These are phyloP conservation scores for Archaeoteleia sp. DNA, from an alignment of 2,888 invertebrate species.

Conservation along the genomic window DNA sequence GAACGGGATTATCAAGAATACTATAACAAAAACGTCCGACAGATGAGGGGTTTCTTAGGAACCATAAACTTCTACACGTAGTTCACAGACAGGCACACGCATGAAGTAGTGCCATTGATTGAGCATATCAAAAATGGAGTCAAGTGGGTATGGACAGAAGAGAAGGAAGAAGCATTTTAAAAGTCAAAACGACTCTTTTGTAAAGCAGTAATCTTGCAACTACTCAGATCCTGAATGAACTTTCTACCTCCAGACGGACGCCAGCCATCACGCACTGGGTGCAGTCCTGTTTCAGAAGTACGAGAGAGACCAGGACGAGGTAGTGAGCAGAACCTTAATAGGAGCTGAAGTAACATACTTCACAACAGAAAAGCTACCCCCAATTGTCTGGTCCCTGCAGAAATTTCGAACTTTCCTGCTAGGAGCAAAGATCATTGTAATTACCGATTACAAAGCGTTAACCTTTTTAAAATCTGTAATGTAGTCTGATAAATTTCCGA, in stretches of 20 bases:
- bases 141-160: background rate
- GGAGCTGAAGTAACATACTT: too few relatives aligned
- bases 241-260: too few relatives aligned
- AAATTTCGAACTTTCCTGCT: background rate
- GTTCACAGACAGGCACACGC: background rate
- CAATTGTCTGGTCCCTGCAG: background rate
- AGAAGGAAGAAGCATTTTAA: background rate
- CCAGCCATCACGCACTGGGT: too few relatives aligned
- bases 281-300: too few relatives aligned
- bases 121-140: background rate
- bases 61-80: background rate
- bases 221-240: background rate
- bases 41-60: too few relatives aligned
- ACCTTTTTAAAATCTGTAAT: background rate
- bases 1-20: too few relatives aligned
- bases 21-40: too few relatives aligned
- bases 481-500: too few relatives aligned
- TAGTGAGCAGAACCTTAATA: too few relatives aligned
- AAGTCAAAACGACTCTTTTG: background rate
- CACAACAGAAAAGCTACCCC: background rate
- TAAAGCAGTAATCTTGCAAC: background rate
- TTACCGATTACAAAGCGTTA: background rate
- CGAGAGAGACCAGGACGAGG: too few relatives aligned
- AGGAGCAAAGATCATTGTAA: background rate
- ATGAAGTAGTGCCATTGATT: background rate